Base-by-base conservation (phyloP, 2,113 vertebrate genomes). In the Astatoreochromis straeleni region DNA sequence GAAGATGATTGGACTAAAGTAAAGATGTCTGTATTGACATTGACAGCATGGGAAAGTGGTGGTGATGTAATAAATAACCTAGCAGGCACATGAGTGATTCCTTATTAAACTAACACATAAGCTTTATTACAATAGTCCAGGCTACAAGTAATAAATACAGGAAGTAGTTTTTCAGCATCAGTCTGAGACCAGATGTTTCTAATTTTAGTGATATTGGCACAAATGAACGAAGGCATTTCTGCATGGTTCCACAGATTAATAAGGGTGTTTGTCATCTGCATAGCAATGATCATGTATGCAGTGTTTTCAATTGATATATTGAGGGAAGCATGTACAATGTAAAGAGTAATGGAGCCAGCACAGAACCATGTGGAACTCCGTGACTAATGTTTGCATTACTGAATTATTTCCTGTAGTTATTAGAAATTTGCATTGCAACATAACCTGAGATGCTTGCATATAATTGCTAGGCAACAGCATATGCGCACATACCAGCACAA, bases 361-460 rank as follows among this genome's bases (percentile, higher is more conserved):
- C 13, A 45, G n/a, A 10, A 73, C 38, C 65, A 4, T 4, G 21
- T 45, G 38, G 38, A 45, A 73, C 38, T 70, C 65, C 13, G 1
- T 40, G 38, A 42, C 38, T 73, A 45, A 16, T 2, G 19, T 38
- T 42, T 75, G 14, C 0, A 0, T 70, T 24, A 70, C 38, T 24
- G 0, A 68, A 68, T 70, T 24, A 14, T 70, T 24, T 70, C 2
- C 7, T 6, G n/a, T 42, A 70, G 7, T 42, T 42, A 24, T 42
- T 70, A 70, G 7, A 70, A 24, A 70, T 24, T 14, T 40, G 3
- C 3, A 24, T 42, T 1, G 63, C 35, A 70, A 70, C 35, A 70
- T 42, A 21, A 42, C 2, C n/a, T 42, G 19, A 70, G 65, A 70
- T 42, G 65, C 65, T 70, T 70, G 65, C n/a, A 24, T n/a, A 42